Evolutionary conservation across 2,113 vertebrate genomes (phyloP).

Genomic region (Rattus norvegicus): GRCr8 NC_086025.1:64092001-64092500

Average conservation of each 20-base stretch:
- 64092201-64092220: slow-evolving; percentile 83
- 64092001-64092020: not conserved
- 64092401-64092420: slow-evolving; percentile 59
- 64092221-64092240: slow-evolving; percentile 86
- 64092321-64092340: slow-evolving; percentile 50
- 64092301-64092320: slow-evolving; percentile 72
- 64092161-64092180: slow-evolving; percentile 5
- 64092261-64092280: slow-evolving; percentile 83
- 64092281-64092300: slow-evolving; percentile 83
- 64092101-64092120: not conserved
- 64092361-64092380: slow-evolving; percentile 62
- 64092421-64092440: slow-evolving; percentile 56
- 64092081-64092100: not conserved
- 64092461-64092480: not conserved
- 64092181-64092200: slow-evolving; percentile 66
- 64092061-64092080: not conserved
- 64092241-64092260: slow-evolving; percentile 86
- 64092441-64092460: slow-evolving; percentile 11
- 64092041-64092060: not conserved
- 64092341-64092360: slow-evolving; percentile 68
- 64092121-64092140: not conserved
- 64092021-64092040: not conserved
- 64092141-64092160: not conserved
- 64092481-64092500: not conserved
- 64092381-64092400: slow-evolving; percentile 45